These are phyloP conservation scores for Oophaga pumilio DNA, from an alignment of 2,113 vertebrate species.

Conservation along the genomic window DNA sequence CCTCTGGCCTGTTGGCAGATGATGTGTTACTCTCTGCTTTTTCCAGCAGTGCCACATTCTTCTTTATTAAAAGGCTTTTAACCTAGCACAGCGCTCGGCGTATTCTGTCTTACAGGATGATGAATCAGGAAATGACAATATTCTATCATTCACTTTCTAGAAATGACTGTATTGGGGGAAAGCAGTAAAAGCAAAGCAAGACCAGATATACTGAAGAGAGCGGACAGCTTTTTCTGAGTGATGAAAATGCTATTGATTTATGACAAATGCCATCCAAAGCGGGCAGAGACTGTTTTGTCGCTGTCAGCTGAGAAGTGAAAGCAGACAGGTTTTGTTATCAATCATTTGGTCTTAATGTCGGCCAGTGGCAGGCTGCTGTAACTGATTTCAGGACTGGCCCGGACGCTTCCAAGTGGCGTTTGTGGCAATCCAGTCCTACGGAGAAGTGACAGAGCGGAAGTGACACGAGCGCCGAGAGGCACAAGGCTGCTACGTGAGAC, in stretches of 20 bases:
- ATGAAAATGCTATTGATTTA: conserved; percentile 93
- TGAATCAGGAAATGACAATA: not conserved
- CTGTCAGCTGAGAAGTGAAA: conserved; percentile 83
- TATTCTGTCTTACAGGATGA: not conserved
- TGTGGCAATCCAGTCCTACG: conserved; percentile 69
- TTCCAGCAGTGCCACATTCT: not conserved
- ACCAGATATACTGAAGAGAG: conserved; percentile 72
- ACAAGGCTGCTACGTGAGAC: conserved; percentile 63
- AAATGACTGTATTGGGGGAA: conserved; percentile 65
- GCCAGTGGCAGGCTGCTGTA: conserved; percentile 70
- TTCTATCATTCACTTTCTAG: conserved; percentile 66
- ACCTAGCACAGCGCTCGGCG: not conserved
- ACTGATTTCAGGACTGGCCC: conserved; percentile 75
- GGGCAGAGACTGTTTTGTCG: conserved; percentile 79
- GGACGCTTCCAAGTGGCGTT: conserved; percentile 69
- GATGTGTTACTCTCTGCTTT: not conserved
- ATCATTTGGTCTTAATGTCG: conserved; percentile 77
- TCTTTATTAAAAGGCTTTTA: not conserved
- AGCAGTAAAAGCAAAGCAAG: conserved; percentile 67
- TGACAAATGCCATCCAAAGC: conserved; percentile 83
- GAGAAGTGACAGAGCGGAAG: conserved; percentile 77
- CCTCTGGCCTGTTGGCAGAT: not conserved
- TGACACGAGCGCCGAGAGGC: conserved; percentile 71
- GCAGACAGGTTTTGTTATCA: conserved; percentile 89
- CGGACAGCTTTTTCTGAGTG: conserved; percentile 74